Evolutionary conservation across 2,797 vertebrate genomes (phyloP).

Genomic region (Sylvia borin): DNA sequence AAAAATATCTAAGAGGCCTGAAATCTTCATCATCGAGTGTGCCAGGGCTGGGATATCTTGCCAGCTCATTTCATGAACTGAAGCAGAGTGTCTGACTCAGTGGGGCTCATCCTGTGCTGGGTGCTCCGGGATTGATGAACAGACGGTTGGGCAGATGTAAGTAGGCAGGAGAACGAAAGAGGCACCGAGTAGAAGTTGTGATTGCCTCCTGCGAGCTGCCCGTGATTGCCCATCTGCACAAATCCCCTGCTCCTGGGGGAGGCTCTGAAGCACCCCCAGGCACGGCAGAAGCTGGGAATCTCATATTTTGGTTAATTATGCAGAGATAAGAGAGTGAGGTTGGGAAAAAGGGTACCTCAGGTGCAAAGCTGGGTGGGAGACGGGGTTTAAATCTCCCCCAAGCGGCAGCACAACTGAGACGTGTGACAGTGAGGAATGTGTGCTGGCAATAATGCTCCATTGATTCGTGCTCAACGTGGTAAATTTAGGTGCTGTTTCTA

Average conservation of each 20-base stretch:
- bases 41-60: slow-evolving; percentile 22
- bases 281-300: not conserved
- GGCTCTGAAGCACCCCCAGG: not conserved
- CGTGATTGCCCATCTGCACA: slow-evolving; percentile 34
- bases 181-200: slow-evolving; percentile 50
- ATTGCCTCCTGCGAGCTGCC: slow-evolving; percentile 60
- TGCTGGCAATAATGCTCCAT: slow-evolving; percentile 59
- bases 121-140: slow-evolving; percentile 33
- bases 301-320: not conserved
- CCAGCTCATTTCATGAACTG: slow-evolving; percentile 29
- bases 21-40: not conserved
- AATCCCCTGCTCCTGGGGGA: not conserved
- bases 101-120: slow-evolving; percentile 32
- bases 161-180: slow-evolving; percentile 51
- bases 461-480: slow-evolving; percentile 58
- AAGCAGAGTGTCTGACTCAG: slow-evolving; percentile 43
- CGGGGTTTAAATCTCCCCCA: not conserved
- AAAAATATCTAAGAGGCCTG: not conserved
- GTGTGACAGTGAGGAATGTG: slow-evolving; percentile 47
- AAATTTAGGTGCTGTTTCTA: slow-evolving; percentile 62
- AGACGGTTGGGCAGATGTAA: slow-evolving; percentile 55
- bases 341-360: not conserved
- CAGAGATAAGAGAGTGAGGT: not conserved
- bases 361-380: slow-evolving; percentile 16
- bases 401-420: not conserved